Conservation (phyloP, 1,140 invertebrate genomes). For the Phocides pigmalion region DNA sequence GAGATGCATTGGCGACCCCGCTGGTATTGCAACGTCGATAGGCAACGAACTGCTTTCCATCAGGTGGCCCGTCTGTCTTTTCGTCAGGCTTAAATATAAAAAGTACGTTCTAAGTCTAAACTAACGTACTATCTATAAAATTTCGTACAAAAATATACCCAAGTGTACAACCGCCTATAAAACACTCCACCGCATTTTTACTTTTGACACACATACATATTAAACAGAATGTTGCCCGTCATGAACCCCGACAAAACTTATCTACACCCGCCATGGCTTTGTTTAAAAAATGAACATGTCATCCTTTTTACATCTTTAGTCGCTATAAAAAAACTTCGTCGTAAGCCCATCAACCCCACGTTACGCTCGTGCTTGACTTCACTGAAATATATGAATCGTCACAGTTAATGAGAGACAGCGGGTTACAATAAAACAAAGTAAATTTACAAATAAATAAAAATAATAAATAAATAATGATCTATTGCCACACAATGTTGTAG, state of each 20-base stretch:
- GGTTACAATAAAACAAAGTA: not conserved
- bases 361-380: constrained; percentile 52
- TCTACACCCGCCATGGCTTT: constrained; percentile 28
- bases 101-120: too few species aligned
- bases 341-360: constrained; percentile 37
- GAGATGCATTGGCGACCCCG: too few species aligned
- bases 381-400: constrained; percentile 50
- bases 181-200: not conserved
- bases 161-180: too few species aligned
- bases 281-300: constrained; percentile 34
- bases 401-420: constrained; percentile 33
- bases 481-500: too few species aligned
- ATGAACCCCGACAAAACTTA: constrained; percentile 16
- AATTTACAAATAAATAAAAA: not conserved
- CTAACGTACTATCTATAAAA: too few species aligned
- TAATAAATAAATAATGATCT: too few species aligned
- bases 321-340: constrained; percentile 39
- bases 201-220: not conserved
- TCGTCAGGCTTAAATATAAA: too few species aligned
- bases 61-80: too few species aligned
- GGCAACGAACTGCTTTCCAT: too few species aligned
- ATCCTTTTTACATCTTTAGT: constrained; percentile 38
- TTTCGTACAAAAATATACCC: too few species aligned
- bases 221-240: not conserved
- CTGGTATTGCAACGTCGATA: too few species aligned